Percentiles rank a stretch among this genome's conserved stretches.
Evolutionary conservation across 2,113 vertebrate genomes (phyloP).

Genomic region (Pygathrix nemaeus): DNA sequence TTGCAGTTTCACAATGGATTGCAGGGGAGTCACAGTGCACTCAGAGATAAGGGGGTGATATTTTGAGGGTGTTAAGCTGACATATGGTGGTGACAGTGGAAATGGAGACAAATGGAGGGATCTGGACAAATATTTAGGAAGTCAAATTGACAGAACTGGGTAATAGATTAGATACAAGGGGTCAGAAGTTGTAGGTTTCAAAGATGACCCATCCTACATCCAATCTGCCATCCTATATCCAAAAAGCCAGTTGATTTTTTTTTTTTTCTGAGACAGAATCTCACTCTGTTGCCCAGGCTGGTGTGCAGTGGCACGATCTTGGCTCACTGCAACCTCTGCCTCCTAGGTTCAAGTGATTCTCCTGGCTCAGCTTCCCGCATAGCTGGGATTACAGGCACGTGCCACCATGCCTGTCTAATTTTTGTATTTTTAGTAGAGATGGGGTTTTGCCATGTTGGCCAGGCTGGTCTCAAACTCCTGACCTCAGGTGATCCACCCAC

Average conservation of each 20-base stretch:
- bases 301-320: no score
- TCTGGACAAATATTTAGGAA: conserved; percentile 1
- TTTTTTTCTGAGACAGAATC: not conserved
- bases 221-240: not conserved
- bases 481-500: no score
- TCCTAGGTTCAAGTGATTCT: not conserved
- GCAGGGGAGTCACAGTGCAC: not conserved
- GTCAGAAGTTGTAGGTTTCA: not conserved
- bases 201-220: not conserved
- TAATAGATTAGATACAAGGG: not conserved
- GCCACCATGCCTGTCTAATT: no score
- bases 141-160: not conserved
- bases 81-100: not conserved
- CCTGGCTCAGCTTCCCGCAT: no score
- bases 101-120: not conserved
- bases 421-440: no score
- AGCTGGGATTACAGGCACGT: no score
- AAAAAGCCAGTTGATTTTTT: not conserved
- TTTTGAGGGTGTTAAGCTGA: not conserved
- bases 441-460: no score
- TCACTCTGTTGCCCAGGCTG: no score
- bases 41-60: not conserved
- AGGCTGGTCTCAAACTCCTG: no score
- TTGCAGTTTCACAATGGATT: not conserved
- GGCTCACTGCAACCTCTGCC: no score